phyloP scores from a whole-genome alignment of 2,113 vertebrate genomes.

The Neodontobutis hainanensis region DNA sequence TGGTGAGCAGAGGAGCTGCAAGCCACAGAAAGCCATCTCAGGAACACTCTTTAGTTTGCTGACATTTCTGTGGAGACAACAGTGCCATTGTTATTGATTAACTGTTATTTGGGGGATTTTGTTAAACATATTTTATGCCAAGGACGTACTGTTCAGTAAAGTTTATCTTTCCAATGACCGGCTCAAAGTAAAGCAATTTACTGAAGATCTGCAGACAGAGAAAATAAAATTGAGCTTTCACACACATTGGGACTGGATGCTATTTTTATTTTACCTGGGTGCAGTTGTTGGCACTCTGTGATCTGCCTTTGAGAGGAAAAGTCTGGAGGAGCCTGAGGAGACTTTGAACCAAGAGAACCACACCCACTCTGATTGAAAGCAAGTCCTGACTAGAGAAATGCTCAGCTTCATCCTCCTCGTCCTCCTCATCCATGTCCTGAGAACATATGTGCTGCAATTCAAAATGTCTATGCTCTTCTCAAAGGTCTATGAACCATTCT shows the following conservation, averaged over 20 bases:
- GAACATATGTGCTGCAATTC: not conserved
- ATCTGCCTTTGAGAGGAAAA: constrained; percentile 85
- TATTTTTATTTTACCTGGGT: constrained; percentile 75
- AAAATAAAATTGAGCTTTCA: not conserved
- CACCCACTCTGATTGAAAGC: constrained; percentile 78
- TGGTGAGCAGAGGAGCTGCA: constrained; percentile 83
- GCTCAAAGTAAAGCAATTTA: constrained; percentile 85
- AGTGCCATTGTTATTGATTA: not conserved
- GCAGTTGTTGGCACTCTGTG: constrained; percentile 81
- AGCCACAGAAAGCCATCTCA: constrained; percentile 85
- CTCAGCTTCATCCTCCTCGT: constrained; percentile 75
- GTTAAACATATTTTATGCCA: not conserved
- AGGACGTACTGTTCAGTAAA: constrained; percentile 63
- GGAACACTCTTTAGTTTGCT: constrained; percentile 78
- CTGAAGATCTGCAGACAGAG: constrained; percentile 82
- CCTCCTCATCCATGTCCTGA: constrained; percentile 71
- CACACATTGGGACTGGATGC: not conserved
- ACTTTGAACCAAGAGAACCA: constrained; percentile 83
- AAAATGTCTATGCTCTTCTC: too few relatives aligned
- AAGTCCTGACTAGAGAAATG: constrained; percentile 83
- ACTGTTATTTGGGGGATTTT: not conserved
- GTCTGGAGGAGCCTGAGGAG: constrained; percentile 84
- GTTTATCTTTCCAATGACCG: constrained; percentile 66
- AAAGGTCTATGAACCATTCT: too few relatives aligned
- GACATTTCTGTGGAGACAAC: constrained; percentile 73